Base-by-base conservation (phyloP, 2,888 invertebrate genomes). In the Drosophila nigricruria region DNA sequence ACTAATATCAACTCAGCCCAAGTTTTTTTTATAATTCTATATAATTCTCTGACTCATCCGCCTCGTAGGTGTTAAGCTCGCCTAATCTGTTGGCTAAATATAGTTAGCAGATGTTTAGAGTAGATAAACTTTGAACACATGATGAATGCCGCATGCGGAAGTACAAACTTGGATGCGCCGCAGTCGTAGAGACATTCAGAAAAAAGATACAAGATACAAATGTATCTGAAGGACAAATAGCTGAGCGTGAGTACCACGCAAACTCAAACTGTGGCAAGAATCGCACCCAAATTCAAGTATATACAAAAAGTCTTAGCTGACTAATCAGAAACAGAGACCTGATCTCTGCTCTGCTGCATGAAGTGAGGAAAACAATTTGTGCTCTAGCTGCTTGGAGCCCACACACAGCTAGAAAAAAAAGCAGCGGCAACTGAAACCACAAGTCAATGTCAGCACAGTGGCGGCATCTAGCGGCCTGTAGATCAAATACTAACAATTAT, bases 391-490 rank as follows among this genome's bases (percentile, higher is more conserved):
- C 66, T 32, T 61, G 74, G 66, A 82, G 89, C 90, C 91, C 91
- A 91, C 90, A 91, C 90, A 84, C 66, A 81, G 70, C 50, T 40
- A 38, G 16, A 34, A 57, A 38, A 36, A 38, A 68, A 61, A 65
- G 34, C 62, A 65, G 34, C 62, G 70, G 82, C 86, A 87, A 87
- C 79, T 72, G 81, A 89, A 88, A 85, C 89, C 90, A 83, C 88
- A 90, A 91, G 90, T 91, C 91, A 91, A 91, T 91, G 91, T 90
- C 91, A 91, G 74, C 68, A 47, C 83, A 81, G 84, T 84, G 79
- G 81, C 85, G 84, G 81, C 81, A 82, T 82, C 83, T 76, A 61
- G 72, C 65, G 74, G 64, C 36, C 70, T 63, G 62, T 64, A 70
- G 66, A 50, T 25, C 47, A 34, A 64, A 64, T 42, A 50, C 38